A percentile compares a stretch with the other conserved stretches of the same genome.
Conservation (phyloP, 2,797 vertebrate species). For the Mus spretus region DNA sequence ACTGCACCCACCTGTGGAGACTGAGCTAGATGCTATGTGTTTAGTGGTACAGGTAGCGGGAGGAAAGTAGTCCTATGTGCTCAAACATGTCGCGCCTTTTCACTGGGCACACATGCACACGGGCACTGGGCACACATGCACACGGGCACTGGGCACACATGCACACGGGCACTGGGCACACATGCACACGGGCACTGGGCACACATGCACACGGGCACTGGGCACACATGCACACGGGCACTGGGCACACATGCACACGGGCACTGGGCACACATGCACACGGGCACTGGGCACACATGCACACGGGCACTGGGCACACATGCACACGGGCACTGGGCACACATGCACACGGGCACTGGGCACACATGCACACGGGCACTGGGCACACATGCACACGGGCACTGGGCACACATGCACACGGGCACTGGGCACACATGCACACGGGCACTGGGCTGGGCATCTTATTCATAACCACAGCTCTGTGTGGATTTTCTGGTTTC, state of each 20-base stretch:
- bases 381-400: neutral
- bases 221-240: neutral
- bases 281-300: neutral
- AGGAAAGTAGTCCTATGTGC: neutral
- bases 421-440: neutral
- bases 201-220: neutral
- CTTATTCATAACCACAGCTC: neutral
- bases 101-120: neutral
- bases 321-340: neutral
- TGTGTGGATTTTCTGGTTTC: neutral
- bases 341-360: neutral
- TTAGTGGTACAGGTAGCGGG: neutral
- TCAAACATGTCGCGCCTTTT: accelerated
- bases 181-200: neutral
- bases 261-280: neutral
- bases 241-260: too few species aligned
- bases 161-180: neutral
- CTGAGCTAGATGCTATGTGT: accelerated
- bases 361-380: neutral
- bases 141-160: neutral
- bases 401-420: too few species aligned
- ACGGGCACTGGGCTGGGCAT: neutral
- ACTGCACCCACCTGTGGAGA: neutral
- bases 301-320: neutral
- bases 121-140: neutral